These are phyloP conservation scores for Eurystomus gularis DNA, from an alignment of 2,113 vertebrate genomes.

Conservation along the genomic window DNA sequence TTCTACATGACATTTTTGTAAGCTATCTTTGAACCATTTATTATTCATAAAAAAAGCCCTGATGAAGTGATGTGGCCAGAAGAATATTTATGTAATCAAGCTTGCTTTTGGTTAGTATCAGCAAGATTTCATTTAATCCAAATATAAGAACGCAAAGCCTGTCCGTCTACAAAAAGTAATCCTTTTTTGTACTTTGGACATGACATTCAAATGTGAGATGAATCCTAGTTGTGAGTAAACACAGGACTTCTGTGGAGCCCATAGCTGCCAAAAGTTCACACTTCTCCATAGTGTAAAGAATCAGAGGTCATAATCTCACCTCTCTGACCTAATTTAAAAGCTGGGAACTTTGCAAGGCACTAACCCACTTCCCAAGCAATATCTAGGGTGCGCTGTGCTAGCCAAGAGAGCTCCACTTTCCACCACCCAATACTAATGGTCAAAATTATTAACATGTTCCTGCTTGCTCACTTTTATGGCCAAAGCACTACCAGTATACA, in stretches of 20 bases:
- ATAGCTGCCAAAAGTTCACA: not conserved
- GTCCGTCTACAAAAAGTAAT: not conserved
- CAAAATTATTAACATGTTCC: not conserved
- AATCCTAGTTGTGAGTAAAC: not conserved
- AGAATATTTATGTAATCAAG: constrained; percentile 13
- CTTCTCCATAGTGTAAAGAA: not conserved
- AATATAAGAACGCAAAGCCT: not conserved
- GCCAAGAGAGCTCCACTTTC: not conserved
- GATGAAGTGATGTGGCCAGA: not conserved
- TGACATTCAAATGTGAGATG: not conserved
- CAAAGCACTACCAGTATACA: not conserved
- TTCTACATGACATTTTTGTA: not conserved
- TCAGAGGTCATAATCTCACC: not conserved
- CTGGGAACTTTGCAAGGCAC: not conserved
- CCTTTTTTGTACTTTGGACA: not conserved
- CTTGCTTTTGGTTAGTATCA: not conserved
- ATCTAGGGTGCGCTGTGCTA: not conserved
- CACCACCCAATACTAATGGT: not conserved
- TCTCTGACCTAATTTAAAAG: not conserved
- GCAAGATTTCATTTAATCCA: not conserved
- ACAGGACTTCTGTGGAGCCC: not conserved
- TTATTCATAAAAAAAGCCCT: not conserved
- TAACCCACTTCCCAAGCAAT: not conserved
- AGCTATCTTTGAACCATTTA: constrained; percentile 7
- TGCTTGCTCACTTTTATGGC: not conserved